Percentiles rank a stretch among this genome's conserved stretches.
phyloP scores from a whole-genome alignment of 2,888 invertebrate genomes.

The Axea sp. region DNA sequence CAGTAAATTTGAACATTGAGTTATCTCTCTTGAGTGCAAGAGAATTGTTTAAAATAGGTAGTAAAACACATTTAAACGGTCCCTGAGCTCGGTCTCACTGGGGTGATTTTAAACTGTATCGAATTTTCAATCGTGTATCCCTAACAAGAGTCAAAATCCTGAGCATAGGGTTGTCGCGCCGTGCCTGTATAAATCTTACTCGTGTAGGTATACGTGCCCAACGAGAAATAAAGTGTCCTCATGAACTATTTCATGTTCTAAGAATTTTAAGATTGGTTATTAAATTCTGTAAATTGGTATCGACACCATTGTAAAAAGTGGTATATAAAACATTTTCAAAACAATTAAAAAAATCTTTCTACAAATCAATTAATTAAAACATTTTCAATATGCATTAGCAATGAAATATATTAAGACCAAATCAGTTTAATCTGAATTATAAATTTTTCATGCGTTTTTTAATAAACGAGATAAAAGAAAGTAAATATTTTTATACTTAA shows the following conservation, averaged over 20 bases:
- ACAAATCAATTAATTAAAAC: too few species aligned
- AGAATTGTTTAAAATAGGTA: slow-evolving; percentile 73
- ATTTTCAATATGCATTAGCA: too few species aligned
- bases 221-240: slow-evolving; percentile 46
- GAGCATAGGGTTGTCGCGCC: slow-evolving; percentile 48
- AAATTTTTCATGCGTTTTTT: too few species aligned
- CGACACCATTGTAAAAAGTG: too few species aligned
- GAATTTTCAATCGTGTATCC: slow-evolving; percentile 72
- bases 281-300: too few species aligned
- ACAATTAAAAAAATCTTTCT: too few species aligned
- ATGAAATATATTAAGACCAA: too few species aligned
- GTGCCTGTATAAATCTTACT: slow-evolving; percentile 43
- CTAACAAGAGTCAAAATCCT: slow-evolving; percentile 45
- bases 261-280: slow-evolving; percentile 40
- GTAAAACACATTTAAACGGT: slow-evolving; percentile 74
- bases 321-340: too few species aligned
- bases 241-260: slow-evolving; percentile 40
- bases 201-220: slow-evolving; percentile 34
- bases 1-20: slow-evolving; percentile 64
- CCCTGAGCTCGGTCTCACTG: slow-evolving; percentile 67
- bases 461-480: too few species aligned
- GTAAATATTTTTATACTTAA: too few species aligned
- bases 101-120: slow-evolving; percentile 72
- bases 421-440: too few species aligned
- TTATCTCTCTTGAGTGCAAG: slow-evolving; percentile 59